These are phyloP conservation scores for Danaus plexippus DNA, from an alignment of 1,140 invertebrate species.

Conservation along the genomic window DNA sequence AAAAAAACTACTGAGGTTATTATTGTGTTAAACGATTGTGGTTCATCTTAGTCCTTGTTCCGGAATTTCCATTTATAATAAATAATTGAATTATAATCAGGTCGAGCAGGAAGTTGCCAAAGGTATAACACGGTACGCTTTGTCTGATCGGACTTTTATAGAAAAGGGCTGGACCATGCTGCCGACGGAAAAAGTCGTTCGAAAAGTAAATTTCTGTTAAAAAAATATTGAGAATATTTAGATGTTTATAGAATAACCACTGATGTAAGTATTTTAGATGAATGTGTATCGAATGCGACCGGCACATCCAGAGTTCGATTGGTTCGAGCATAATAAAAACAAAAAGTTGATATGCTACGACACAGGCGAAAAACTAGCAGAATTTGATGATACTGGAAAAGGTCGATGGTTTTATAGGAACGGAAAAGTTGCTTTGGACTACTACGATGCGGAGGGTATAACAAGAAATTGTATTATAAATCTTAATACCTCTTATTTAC, in stretches of 20 bases:
- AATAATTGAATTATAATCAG: conserved; percentile 16
- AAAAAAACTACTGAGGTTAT: conserved; percentile 1
- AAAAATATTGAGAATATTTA: background rate
- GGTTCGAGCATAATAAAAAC: conserved; percentile 57
- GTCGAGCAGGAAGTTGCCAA: conserved; percentile 35
- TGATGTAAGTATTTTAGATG: conserved; percentile 34
- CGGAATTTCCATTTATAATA: too few relatives aligned
- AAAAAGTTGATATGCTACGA: conserved; percentile 48
- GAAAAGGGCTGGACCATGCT: conserved; percentile 66
- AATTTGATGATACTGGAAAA: conserved; percentile 52
- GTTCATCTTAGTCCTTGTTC: too few relatives aligned
- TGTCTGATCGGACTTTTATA: conserved; percentile 59
- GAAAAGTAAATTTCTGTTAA: conserved; percentile 38
- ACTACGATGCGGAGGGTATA: conserved; percentile 57
- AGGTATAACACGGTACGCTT: conserved; percentile 49
- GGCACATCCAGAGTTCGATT: conserved; percentile 59
- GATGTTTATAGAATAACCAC: too few relatives aligned
- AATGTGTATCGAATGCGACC: conserved; percentile 61
- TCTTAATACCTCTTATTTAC: background rate
- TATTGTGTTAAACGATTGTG: background rate
- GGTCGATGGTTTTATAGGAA: conserved; percentile 53
- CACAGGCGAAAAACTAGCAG: conserved; percentile 52
- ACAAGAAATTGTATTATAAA: conserved; percentile 3
- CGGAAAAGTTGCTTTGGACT: conserved; percentile 49
- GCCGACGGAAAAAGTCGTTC: conserved; percentile 60